Conservation (phyloP, 2,888 invertebrate genomes). For the Caenorhabditis panamensis region DNA sequence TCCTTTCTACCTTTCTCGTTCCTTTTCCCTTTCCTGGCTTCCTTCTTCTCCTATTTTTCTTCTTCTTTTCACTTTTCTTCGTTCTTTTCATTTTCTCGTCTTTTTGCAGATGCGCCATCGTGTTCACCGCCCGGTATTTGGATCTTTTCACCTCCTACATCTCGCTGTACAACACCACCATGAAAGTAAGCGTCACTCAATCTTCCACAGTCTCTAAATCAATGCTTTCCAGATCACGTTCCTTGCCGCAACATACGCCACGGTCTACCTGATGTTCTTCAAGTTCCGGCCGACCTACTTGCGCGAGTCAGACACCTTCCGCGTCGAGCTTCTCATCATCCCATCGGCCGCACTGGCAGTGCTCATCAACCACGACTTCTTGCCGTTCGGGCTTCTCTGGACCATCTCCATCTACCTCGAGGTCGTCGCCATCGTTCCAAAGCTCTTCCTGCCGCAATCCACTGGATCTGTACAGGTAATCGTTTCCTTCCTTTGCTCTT, state of each 20-base stretch:
- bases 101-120: too few relatives aligned
- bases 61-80: too few relatives aligned
- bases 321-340: slow-evolving; percentile 94
- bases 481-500: slow-evolving; percentile 1
- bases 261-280: slow-evolving; percentile 93
- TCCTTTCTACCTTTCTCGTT: too few relatives aligned
- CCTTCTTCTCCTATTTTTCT: too few relatives aligned
- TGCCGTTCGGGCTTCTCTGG: slow-evolving; percentile 86
- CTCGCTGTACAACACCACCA: slow-evolving; percentile 94
- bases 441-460: slow-evolving; percentile 95
- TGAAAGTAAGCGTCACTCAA: slow-evolving; percentile 88
- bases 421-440: slow-evolving; percentile 97
- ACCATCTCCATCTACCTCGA: slow-evolving; percentile 90
- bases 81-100: too few relatives aligned
- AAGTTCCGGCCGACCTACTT: slow-evolving; percentile 83
- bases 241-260: slow-evolving; percentile 88
- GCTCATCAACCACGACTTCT: slow-evolving; percentile 95
- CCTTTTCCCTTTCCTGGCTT: too few relatives aligned
- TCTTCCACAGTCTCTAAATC: too few relatives aligned
- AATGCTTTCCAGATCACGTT: slow-evolving; percentile 86
- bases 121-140: slow-evolving; percentile 86
- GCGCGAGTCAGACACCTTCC: slow-evolving; percentile 94
- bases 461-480: slow-evolving; percentile 91
- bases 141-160: slow-evolving; percentile 95
- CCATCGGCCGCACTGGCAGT: slow-evolving; percentile 91